Percentiles rank a stretch among this genome's conserved stretches.
These are phyloP conservation scores for Phyllostomus discolor DNA, from an alignment of 2,113 vertebrate species.

Conservation along the genomic window DNA sequence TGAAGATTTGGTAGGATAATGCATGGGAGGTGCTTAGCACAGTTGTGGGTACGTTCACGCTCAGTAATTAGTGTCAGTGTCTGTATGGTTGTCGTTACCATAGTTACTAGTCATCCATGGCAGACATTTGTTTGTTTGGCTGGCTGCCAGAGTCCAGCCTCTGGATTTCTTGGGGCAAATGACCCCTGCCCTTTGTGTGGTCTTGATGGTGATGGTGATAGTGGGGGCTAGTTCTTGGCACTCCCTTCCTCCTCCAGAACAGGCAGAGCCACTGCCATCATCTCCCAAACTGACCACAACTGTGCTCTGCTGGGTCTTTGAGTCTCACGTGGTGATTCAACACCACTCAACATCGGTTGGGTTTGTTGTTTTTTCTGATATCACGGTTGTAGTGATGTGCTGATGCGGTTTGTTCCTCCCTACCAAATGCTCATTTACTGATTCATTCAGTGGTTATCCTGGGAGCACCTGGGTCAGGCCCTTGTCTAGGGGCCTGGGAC, in stretches of 20 bases:
- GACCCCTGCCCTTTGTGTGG: neutral
- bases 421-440: neutral
- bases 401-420: neutral
- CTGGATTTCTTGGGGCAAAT: neutral
- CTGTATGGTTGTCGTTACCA: neutral
- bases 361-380: neutral
- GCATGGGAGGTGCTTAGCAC: neutral
- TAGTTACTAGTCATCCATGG: fast-evolving
- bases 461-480: neutral
- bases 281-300: fast-evolving
- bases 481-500: neutral
- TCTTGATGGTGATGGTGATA: too few species aligned
- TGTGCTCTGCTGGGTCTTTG: neutral
- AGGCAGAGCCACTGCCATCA: neutral
- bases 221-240: neutral
- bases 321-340: neutral
- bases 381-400: neutral
- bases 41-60: too few species aligned
- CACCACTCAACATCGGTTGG: too few species aligned
- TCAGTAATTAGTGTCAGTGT: fast-evolving
- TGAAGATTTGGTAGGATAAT: neutral
- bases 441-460: fast-evolving
- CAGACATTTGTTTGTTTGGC: neutral
- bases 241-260: neutral
- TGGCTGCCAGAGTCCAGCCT: neutral